Percentiles rank a stretch among this genome's conserved stretches.
Evolutionary conservation across 2,113 vertebrate species (phyloP).

Genomic region (Antechinus stuartii): DNA sequence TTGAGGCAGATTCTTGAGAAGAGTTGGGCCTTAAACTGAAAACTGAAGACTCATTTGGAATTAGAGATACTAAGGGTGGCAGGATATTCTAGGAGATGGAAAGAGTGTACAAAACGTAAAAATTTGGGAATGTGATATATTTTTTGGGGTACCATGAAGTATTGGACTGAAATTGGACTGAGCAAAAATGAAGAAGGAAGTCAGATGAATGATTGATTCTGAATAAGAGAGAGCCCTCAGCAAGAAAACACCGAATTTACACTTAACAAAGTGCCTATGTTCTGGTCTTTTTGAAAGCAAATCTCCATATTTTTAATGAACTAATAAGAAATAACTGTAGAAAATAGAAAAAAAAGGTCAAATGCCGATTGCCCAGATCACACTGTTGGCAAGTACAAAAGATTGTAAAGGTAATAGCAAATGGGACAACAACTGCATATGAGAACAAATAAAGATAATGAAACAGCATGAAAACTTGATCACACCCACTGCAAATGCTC

Average conservation of each 20-base stretch:
- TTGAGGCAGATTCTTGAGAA: background rate
- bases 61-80: background rate
- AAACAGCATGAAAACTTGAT: background rate
- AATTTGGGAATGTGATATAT: background rate
- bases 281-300: background rate
- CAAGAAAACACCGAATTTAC: no score
- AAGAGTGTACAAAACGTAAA: background rate
- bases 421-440: background rate
- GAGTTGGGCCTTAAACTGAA: background rate
- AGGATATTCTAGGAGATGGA: background rate
- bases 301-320: background rate
- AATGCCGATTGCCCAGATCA: background rate
- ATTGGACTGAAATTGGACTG: background rate
- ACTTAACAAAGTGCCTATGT: background rate
- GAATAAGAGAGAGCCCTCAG: background rate
- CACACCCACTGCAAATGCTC: background rate
- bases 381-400: background rate
- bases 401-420: background rate
- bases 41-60: background rate
- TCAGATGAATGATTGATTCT: background rate
- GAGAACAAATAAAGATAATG: background rate
- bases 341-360: background rate
- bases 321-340: background rate
- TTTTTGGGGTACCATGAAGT: background rate
- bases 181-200: background rate